Conservation (phyloP, 2,797 vertebrate genomes). For the Diceros bicornis region DNA sequence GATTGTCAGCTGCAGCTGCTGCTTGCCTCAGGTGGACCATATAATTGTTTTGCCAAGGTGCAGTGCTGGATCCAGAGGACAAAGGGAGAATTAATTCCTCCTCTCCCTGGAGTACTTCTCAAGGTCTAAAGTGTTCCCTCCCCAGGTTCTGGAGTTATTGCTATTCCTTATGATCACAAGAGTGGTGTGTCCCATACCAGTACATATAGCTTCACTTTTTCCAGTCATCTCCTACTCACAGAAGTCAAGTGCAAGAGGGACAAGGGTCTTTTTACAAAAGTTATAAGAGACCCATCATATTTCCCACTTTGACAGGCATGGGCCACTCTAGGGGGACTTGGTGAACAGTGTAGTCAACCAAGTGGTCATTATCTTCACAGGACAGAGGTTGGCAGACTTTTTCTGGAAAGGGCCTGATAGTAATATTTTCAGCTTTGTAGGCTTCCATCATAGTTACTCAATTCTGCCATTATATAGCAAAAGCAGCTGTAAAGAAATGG, state of each 20-base stretch:
- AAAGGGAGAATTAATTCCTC: neutral
- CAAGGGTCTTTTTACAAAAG: neutral
- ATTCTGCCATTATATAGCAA: neutral
- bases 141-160: neutral
- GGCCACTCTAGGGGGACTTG: neutral
- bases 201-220: neutral
- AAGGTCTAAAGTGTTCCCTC: neutral
- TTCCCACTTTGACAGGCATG: neutral
- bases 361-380: neutral
- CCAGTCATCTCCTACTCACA: neutral
- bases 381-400: neutral
- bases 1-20: neutral
- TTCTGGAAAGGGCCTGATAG: neutral
- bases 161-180: neutral
- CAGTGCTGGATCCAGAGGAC: neutral
- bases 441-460: neutral
- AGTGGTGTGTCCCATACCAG: neutral
- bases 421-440: neutral
- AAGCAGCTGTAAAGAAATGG: neutral
- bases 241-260: neutral
- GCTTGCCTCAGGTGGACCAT: neutral
- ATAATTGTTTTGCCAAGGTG: neutral
- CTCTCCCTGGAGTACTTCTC: neutral
- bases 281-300: neutral
- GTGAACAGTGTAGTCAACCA: neutral